phyloP scores from a whole-genome alignment of 2,888 invertebrate species.

The Sarcophaga caerulescens region DNA sequence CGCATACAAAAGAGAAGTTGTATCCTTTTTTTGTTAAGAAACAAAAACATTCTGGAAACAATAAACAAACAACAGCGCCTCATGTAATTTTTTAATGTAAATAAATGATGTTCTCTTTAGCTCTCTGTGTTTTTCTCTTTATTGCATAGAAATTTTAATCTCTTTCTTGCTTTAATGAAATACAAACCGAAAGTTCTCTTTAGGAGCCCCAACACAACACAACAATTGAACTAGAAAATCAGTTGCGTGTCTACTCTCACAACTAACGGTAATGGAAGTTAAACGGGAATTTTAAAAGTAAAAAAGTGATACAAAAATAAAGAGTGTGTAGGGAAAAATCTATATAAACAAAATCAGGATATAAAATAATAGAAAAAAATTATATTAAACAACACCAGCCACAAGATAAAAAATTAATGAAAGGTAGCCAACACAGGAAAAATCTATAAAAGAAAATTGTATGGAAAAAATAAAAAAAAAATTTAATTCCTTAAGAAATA shows the following conservation, averaged over 20 bases:
- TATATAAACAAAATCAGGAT: neutral
- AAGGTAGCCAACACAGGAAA: neutral
- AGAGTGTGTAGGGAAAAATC: neutral
- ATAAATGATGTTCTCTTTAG: conserved; percentile 9
- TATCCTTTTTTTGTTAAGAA: too few species aligned
- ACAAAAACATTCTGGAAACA: too few species aligned
- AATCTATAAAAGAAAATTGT: neutral
- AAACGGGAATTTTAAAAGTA: conserved; percentile 15
- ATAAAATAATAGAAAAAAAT: conserved; percentile 8
- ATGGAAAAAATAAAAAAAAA: too few species aligned
- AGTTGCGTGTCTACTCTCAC: conserved; percentile 65
- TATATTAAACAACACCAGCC: neutral
- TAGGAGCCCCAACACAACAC: neutral
- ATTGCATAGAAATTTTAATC: neutral
- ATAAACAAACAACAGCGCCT: too few species aligned
- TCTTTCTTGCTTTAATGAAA: neutral
- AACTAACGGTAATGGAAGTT: conserved; percentile 45
- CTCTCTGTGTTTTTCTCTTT: conserved; percentile 3
- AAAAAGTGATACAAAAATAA: neutral
- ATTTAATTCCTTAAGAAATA: too few species aligned
- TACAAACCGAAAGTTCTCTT: conserved; percentile 39
- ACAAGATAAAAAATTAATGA: neutral
- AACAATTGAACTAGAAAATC: conserved; percentile 36
- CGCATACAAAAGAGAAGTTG: too few species aligned
- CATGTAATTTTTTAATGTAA: neutral